Evolutionary conservation across 2,797 vertebrate genomes (phyloP), one percentile per base, ranked within the genome.

Genomic region (Triplophysa yarkandensis): DNA sequence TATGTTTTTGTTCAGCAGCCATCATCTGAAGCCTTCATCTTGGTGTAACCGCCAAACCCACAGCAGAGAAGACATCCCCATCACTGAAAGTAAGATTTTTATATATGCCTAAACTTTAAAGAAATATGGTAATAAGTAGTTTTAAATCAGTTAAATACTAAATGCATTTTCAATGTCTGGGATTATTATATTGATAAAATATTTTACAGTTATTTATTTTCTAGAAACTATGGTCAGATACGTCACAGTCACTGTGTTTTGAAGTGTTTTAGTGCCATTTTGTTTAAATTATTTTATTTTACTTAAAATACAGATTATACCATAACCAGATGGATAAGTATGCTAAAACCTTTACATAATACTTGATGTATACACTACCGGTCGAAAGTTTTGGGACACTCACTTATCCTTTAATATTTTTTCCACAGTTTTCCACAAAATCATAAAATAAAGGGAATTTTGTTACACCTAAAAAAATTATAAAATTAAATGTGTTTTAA

Each of bases 21-120:
- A 89, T 62, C 82, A 86, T 68, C 87, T 88, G 8, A 92, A 93
- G 83, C 90, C 85, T 0, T 88, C 88, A 71, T 89, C 87, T 77
- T 92, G 92, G 91, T 77, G 86, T 79, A 89, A 88, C 66, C 88
- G 85, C 66, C 86, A 85, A 30, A 68, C 84, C 41, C 88, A 81
- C 65, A 91, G 52, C 83, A 88, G 87, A 85, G 91, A 90, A 25
- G 63, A 66, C 0, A 30, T 80, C 21, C 60, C 85, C 62, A 85
- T 75, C 41, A 74, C 85, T 54, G 89, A 92, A 28, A 75, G 92
- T 93, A 74, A 90, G 88, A 50, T 23, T 43, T 46, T 46, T 25
- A 23, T 39, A 4, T 7, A 32, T 4, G 32, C n/a, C n/a, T n/a
- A 32, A 32, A 32, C 2, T 10, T 32, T 17, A 14, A 6, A 14